Base-by-base conservation (phyloP, 1,140 invertebrate species). In the Leptinotarsa texana region DNA sequence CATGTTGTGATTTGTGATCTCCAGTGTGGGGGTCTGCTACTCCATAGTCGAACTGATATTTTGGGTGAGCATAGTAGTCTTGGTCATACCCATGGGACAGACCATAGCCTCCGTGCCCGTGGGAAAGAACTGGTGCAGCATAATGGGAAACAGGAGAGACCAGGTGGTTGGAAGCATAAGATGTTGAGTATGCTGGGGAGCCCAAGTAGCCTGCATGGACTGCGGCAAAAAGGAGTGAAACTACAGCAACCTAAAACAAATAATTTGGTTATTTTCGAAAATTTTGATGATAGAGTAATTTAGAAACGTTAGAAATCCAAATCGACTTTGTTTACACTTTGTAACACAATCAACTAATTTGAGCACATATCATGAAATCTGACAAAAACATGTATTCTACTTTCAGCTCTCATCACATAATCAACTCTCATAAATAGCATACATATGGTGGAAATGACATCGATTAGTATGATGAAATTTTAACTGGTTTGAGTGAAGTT, bases 1-100 rank as follows among this genome's bases (percentile, higher is more conserved):
- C 88, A 63, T 90, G 88, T 80, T 89, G 88, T 74, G 85, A 87
- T 82, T 90, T 89, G 74, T 86, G 84, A 77, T 89, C 88, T 6
- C 90, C 88, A 48, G 86, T 90, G 77, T 87, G 86, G 15, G 86
- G 85, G 69, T 90, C 89, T 75, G 87, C 83, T 51, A 89, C 85
- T 72, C 87, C 86, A 78, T 89, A 89, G 22, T 86, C 85, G 77
- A 86, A 89, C 62, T 83, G 85, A 78, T 88, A 88, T 78, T 87
- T 85, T 11, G 87, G 87, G 74, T 86, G 83, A 3, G 84, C 82
- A 76, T 88, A 86, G 75, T 17, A 85, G 48, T 70, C 69, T 57
- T 57, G 51, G 3, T 21, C 69, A 13, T 69, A 21, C 18, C 49
- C 47, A 57, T 57, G 51, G 15, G 51, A 57, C 51, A 57, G n/a